These are phyloP conservation scores for Hyles lineata DNA, from an alignment of 2,888 invertebrate species.

Conservation along the genomic window DNA sequence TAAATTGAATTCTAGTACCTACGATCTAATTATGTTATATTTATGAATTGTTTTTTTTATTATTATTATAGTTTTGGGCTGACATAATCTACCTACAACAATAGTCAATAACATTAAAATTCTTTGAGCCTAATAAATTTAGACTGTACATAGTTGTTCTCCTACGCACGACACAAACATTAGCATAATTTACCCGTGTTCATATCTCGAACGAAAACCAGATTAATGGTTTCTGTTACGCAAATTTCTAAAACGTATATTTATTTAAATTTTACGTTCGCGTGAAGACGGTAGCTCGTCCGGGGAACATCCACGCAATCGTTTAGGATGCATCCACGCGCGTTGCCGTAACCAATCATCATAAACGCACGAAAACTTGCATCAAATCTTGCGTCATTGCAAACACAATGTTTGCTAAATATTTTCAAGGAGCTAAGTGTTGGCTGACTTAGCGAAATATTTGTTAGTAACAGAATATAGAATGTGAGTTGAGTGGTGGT, in stretches of 20 bases:
- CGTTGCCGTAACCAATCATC: conserved; percentile 12
- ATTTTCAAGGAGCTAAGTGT: neutral
- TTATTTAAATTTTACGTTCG: conserved; percentile 42
- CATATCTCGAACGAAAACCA: neutral
- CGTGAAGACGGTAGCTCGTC: conserved; percentile 68
- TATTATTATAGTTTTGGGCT: neutral
- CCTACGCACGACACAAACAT: conserved; percentile 8
- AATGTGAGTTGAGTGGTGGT: neutral
- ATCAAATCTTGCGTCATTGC: conserved; percentile 21
- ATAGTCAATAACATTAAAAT: neutral
- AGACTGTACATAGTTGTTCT: conserved; percentile 8
- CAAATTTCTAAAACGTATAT: conserved; percentile 24
- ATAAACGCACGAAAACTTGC: conserved; percentile 23
- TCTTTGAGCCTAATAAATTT: conserved; percentile 2
- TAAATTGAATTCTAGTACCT: no score
- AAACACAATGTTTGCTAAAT: neutral
- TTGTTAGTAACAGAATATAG: neutral
- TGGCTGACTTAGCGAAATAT: neutral
- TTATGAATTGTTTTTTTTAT: no score
- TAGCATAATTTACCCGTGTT: neutral
- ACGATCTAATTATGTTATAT: no score
- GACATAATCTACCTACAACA: neutral
- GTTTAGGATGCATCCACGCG: conserved; percentile 11
- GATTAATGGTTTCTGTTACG: conserved; percentile 7
- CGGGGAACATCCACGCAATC: conserved; percentile 46